These are phyloP conservation scores for Tachysurus vachellii DNA, from an alignment of 2,113 vertebrate species.

Conservation along the genomic window DNA sequence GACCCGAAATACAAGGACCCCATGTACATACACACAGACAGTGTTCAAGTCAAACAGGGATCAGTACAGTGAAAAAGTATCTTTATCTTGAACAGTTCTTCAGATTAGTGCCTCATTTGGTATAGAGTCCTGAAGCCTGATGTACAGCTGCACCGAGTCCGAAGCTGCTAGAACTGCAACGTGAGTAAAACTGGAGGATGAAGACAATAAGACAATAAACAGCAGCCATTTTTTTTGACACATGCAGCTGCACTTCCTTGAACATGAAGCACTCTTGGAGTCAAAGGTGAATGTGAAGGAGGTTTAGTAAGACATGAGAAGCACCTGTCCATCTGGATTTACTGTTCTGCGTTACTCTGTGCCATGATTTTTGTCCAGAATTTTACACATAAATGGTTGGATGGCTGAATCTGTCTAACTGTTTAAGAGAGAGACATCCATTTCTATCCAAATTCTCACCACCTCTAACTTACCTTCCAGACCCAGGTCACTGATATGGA, in stretches of 20 bases:
- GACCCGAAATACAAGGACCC: no score
- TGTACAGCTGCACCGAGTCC: background rate
- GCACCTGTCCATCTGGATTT: background rate
- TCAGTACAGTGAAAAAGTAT: background rate
- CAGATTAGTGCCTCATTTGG: background rate
- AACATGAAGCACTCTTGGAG: background rate
- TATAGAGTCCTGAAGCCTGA: background rate
- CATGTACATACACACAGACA: background rate
- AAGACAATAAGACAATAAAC: background rate
- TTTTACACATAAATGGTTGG: background rate
- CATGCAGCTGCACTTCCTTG: slow-evolving; percentile 2
- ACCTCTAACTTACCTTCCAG: background rate
- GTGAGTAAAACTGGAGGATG: background rate
- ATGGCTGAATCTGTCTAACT: background rate
- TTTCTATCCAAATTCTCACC: background rate
- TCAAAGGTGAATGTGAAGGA: background rate
- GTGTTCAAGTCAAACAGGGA: background rate
- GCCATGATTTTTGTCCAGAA: background rate
- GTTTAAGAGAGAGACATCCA: background rate
- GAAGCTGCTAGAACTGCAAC: background rate
- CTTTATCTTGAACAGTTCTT: background rate
- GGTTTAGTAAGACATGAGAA: background rate
- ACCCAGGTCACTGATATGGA: background rate
- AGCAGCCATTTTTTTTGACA: background rate
- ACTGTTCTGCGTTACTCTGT: background rate